phyloP scores from a whole-genome alignment of 2,113 vertebrate genomes.

The Microtus richardsoni region DNA sequence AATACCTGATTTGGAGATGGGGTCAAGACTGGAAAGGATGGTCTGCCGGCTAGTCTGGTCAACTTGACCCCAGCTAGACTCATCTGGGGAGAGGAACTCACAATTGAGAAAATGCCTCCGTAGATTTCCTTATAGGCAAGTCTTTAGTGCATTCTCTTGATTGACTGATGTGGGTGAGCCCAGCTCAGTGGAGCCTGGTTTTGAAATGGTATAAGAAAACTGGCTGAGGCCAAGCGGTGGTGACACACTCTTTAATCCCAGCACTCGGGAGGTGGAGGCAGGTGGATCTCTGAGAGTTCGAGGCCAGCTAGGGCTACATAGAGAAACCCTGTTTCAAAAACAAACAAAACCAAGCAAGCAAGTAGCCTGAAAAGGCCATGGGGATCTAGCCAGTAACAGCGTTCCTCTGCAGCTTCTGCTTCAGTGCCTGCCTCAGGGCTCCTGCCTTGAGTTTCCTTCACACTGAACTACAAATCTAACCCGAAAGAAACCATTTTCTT shows the following conservation, averaged over 20 bases:
- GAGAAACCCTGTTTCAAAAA: background rate
- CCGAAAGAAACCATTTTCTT: background rate
- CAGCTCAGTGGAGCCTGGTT: background rate
- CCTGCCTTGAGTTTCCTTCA: background rate
- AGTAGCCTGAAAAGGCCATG: background rate
- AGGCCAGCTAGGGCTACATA: background rate
- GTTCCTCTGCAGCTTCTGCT: background rate
- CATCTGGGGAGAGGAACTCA: background rate
- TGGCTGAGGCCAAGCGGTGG: background rate
- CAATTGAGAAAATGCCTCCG: background rate
- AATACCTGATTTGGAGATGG: background rate
- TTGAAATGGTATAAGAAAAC: background rate
- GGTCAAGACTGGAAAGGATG: background rate
- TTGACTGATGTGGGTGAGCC: background rate
- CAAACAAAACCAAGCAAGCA: background rate
- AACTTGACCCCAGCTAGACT: background rate
- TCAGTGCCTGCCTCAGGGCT: background rate
- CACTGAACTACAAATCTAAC: background rate
- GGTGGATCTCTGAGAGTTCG: background rate
- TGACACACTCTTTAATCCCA: background rate
- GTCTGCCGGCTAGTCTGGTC: background rate
- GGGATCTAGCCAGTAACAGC: background rate
- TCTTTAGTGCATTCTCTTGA: background rate
- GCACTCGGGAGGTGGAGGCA: background rate
- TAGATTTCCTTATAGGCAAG: background rate